phyloP scores from a whole-genome alignment of 1,140 invertebrate species.

The Bombus pascuorum region DNA sequence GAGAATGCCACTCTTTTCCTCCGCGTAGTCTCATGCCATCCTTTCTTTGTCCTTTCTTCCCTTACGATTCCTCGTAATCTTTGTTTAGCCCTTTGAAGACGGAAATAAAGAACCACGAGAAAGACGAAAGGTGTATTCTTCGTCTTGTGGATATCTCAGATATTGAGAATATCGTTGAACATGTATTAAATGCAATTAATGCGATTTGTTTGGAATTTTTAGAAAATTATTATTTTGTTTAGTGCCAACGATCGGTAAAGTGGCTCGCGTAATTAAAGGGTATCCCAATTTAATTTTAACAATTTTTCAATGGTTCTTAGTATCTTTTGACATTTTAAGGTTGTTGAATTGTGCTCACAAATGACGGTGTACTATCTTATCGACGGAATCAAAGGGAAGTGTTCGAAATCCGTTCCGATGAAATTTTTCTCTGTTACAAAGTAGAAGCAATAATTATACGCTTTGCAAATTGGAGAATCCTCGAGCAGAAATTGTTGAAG shows the following conservation, averaged over 20 bases:
- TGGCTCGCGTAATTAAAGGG: neutral
- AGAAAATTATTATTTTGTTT: neutral
- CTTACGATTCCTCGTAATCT: neutral
- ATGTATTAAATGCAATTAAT: neutral
- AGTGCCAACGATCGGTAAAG: neutral
- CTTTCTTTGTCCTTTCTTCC: neutral
- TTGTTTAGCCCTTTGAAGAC: neutral
- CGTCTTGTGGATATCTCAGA: no score
- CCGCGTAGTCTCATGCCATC: neutral
- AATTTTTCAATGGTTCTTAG: neutral
- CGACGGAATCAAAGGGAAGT: neutral
- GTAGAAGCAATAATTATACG: neutral
- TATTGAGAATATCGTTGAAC: neutral
- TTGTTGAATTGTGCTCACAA: neutral
- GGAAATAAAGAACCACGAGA: no score
- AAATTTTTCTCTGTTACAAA: neutral
- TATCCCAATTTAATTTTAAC: neutral
- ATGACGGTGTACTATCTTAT: neutral
- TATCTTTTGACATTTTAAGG: neutral
- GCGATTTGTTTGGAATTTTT: neutral
- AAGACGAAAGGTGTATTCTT: no score
- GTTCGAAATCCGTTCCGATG: neutral
- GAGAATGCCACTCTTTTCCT: slow-evolving; percentile 3
- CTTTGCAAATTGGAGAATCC: neutral
- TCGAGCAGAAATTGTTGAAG: neutral